Percentiles rank a stretch among this genome's conserved stretches.
Evolutionary conservation across 2,888 invertebrate genomes (phyloP).

Genomic region (Balanococcus diminutus): DNA sequence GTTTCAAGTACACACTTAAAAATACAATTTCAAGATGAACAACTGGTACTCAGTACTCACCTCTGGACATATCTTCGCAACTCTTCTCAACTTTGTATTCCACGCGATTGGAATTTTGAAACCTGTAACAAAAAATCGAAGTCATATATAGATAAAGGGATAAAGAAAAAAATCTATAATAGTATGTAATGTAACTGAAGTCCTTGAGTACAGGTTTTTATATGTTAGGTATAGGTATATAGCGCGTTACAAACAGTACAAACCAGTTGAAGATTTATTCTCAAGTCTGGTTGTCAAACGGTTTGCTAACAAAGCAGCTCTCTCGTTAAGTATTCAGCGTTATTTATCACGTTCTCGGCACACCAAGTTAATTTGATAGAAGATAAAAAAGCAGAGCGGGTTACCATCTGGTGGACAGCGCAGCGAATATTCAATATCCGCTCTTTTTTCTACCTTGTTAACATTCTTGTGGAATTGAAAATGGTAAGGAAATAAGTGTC

Average conservation of each 20-base stretch:
- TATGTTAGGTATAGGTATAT: not conserved
- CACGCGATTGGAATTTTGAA: not conserved
- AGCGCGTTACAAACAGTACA: not conserved
- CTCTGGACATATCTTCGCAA: not conserved
- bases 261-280: slow-evolving; percentile 33
- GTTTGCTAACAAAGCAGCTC: slow-evolving; percentile 27
- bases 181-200: not conserved
- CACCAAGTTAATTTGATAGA: slow-evolving; percentile 32
- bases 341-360: slow-evolving; percentile 24
- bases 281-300: slow-evolving; percentile 28
- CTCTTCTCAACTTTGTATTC: not conserved
- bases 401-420: slow-evolving; percentile 28
- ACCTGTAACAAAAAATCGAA: not conserved
- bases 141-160: not conserved
- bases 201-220: slow-evolving; percentile 3
- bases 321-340: slow-evolving; percentile 6
- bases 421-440: slow-evolving; percentile 7
- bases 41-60: too few relatives aligned
- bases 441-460: slow-evolving; percentile 11
- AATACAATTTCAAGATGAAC: too few relatives aligned
- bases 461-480: slow-evolving; percentile 12
- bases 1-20: too few relatives aligned
- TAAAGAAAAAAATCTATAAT: not conserved
- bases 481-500: not conserved
- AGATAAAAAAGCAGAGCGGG: slow-evolving; percentile 16